Conservation (phyloP, 2,888 invertebrate genomes). For the Hermodice carunculata region DNA sequence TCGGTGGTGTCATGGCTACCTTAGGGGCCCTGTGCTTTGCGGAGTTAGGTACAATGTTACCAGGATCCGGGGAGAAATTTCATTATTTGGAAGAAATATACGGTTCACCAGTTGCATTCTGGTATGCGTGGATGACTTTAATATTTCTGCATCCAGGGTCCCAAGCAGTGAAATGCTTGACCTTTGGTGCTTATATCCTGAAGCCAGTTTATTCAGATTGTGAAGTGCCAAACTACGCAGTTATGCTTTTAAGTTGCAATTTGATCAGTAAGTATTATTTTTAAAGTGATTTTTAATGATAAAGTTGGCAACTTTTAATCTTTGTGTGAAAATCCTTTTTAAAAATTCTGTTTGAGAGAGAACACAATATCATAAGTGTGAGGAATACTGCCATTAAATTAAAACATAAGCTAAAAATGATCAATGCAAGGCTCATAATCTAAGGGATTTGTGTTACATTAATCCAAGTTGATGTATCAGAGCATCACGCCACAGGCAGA, state of each 20-base stretch:
- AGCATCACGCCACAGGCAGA: too few species aligned
- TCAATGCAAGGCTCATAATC: too few species aligned
- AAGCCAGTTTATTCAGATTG: slow-evolving; percentile 61
- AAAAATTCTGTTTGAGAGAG: too few species aligned
- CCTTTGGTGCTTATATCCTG: slow-evolving; percentile 64
- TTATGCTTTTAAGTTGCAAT: slow-evolving; percentile 48
- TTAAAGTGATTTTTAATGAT: neutral
- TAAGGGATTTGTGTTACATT: too few species aligned
- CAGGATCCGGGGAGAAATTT: slow-evolving; percentile 72
- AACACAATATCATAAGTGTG: too few species aligned
- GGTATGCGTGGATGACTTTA: slow-evolving; percentile 66
- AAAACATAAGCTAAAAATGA: too few species aligned
- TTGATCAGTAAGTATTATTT: slow-evolving; percentile 54
- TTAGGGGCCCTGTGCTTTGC: slow-evolving; percentile 91
- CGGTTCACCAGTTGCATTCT: slow-evolving; percentile 63
- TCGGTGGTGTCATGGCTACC: slow-evolving; percentile 82
- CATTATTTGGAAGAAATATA: slow-evolving; percentile 71
- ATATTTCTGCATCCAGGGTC: slow-evolving; percentile 62
- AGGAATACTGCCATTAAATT: too few species aligned
- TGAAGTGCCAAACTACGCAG: slow-evolving; percentile 48
- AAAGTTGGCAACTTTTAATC: too few species aligned
- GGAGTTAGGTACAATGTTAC: slow-evolving; percentile 88
- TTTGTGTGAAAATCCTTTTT: too few species aligned
- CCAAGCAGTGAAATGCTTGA: slow-evolving; percentile 60
- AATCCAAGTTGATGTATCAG: too few species aligned